Conservation (phyloP, 2,888 invertebrate species). For the Monopis laevigella region DNA sequence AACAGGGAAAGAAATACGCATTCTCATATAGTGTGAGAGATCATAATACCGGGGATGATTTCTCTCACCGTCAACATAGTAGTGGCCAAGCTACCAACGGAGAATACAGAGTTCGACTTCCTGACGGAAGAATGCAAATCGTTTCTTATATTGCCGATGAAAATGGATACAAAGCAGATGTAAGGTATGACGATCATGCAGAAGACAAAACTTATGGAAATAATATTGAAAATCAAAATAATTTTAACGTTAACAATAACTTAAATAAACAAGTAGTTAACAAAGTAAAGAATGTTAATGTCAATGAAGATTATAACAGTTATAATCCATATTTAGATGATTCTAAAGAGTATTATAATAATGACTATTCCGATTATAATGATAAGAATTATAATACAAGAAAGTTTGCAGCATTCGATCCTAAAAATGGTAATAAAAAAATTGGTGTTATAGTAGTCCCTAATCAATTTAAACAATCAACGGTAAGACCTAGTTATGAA, state of each 20-base stretch:
- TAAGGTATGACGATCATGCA: conserved; percentile 64
- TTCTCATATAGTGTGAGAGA: conserved; percentile 74
- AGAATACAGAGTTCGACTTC: conserved; percentile 73
- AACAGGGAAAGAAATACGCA: conserved; percentile 66
- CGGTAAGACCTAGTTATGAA: conserved; percentile 10
- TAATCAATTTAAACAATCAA: conserved; percentile 20
- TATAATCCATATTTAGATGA: conserved; percentile 27
- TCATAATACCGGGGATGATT: conserved; percentile 71
- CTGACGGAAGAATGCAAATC: conserved; percentile 72
- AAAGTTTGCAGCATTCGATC: conserved; percentile 30
- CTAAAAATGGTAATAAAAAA: conserved; percentile 17
- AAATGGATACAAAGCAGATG: conserved; percentile 73
- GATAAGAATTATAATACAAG: conserved; percentile 28
- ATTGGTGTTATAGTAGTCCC: conserved; percentile 17
- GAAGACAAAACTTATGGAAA: conserved; percentile 28
- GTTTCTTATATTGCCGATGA: conserved; percentile 75
- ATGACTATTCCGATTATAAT: conserved; percentile 37
- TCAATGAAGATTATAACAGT: conserved; percentile 19
- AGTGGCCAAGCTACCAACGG: conserved; percentile 71
- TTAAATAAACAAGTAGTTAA: neutral
- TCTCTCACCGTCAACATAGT: conserved; percentile 72
- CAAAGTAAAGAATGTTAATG: conserved; percentile 14
- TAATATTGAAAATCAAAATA: conserved; percentile 19
- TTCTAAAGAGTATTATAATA: conserved; percentile 43
- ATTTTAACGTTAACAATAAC: neutral